These are phyloP conservation scores for Lepidonotus clava DNA, from an alignment of 2,888 invertebrate genomes.

Conservation along the genomic window DNA sequence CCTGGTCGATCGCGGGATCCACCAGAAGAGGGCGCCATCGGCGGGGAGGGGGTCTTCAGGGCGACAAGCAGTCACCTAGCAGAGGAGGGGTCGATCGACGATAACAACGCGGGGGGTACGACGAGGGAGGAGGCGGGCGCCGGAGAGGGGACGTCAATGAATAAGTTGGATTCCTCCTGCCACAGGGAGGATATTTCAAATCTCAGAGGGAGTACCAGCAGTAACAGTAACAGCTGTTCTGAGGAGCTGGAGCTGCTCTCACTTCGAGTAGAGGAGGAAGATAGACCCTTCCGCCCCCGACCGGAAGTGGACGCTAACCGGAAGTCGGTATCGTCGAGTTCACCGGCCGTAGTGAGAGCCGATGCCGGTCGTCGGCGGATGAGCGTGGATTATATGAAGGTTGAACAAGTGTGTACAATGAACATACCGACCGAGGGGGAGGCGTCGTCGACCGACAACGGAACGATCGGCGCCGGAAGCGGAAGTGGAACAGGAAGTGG, in stretches of 20 bases:
- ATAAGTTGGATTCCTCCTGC: background rate
- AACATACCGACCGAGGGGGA: constrained; percentile 6
- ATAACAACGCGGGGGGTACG: constrained; percentile 5
- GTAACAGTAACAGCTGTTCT: background rate
- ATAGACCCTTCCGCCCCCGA: background rate
- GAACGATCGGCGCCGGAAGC: background rate
- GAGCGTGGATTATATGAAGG: constrained; percentile 8
- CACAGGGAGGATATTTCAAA: background rate
- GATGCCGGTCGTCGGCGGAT: background rate
- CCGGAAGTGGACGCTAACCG: background rate
- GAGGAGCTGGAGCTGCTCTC: constrained; percentile 22
- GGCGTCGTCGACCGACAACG: background rate
- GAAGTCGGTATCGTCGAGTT: background rate
- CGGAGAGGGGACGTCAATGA: background rate
- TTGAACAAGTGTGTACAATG: constrained; percentile 20
- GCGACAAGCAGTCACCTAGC: constrained; percentile 4
- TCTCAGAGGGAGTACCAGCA: background rate
- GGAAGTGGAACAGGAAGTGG: background rate
- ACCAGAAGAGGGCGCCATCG: constrained; percentile 35
- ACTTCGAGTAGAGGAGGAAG: background rate
- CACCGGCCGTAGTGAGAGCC: background rate
- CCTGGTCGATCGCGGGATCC: background rate
- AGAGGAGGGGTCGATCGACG: constrained; percentile 3
- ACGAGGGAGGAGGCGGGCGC: background rate
- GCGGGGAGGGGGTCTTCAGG: constrained; percentile 25